Conservation (phyloP, 1,140 invertebrate species). For the Acromyrmex echinatior region DNA sequence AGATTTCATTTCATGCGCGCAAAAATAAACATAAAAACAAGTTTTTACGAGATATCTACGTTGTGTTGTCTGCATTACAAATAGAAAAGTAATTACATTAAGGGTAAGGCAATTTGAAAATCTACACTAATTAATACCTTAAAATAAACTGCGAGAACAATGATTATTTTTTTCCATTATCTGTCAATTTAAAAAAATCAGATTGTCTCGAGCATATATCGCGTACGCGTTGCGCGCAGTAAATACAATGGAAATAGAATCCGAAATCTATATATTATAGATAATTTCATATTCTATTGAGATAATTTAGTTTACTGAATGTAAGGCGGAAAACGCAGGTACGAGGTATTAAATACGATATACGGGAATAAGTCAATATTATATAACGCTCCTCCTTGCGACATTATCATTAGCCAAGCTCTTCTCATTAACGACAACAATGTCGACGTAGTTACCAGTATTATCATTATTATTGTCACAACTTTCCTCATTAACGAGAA, state of each 20-base stretch:
- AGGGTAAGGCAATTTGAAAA: constrained; percentile 16
- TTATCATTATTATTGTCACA: constrained; percentile 64
- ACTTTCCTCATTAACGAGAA: constrained; percentile 63
- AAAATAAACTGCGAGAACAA: constrained; percentile 12
- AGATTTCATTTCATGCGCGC: constrained; percentile 4
- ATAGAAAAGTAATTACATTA: constrained; percentile 55
- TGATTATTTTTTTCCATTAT: constrained; percentile 27
- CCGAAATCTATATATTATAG: constrained; percentile 17
- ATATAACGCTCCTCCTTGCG: constrained; percentile 58
- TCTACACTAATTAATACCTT: constrained; percentile 23
- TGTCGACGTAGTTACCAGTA: constrained; percentile 57
- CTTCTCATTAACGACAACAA: constrained; percentile 65
- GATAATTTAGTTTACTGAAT: constrained; percentile 40
- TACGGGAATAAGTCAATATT: constrained; percentile 63
- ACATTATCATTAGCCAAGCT: constrained; percentile 65
- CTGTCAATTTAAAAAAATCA: constrained; percentile 39
- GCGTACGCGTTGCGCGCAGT: not conserved
- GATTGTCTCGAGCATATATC: not conserved
- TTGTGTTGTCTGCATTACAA: not conserved
- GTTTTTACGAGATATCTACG: not conserved
- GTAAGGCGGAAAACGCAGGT: constrained; percentile 34
- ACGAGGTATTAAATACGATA: constrained; percentile 47
- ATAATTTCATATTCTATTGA: constrained; percentile 47
- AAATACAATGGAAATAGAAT: constrained; percentile 17
- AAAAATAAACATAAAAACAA: constrained; percentile 19